Percentiles rank a stretch among this genome's conserved stretches.
phyloP scores from a whole-genome alignment of 2,888 invertebrate species.

The Dolomedes plantarius region DNA sequence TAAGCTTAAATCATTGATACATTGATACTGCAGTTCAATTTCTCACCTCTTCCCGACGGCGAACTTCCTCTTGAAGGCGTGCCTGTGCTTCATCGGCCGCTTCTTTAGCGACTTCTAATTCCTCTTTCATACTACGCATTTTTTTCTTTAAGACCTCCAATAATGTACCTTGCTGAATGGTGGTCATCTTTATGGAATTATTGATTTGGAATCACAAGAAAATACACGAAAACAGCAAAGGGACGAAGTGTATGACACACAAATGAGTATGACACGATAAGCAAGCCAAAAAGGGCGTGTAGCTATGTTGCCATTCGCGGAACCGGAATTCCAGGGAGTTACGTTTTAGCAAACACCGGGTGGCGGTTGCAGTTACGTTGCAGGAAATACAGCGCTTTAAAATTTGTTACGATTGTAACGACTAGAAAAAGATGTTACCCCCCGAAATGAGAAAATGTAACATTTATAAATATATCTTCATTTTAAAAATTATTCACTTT shows the following conservation, averaged over 20 bases:
- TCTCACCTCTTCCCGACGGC: conserved; percentile 98
- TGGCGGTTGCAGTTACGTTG: conserved; percentile 18
- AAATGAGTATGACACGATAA: conserved; percentile 62
- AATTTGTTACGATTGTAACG: too few relatives aligned
- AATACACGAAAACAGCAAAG: conserved; percentile 17
- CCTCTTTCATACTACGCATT: conserved; percentile 99
- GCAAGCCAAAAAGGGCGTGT: conserved; percentile 67
- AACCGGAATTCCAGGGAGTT: conserved; percentile 24
- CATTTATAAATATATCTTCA: too few relatives aligned
- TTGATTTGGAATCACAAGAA: background rate
- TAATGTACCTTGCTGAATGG: conserved; percentile 87
- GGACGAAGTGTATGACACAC: conserved; percentile 31
- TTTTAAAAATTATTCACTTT: too few relatives aligned
- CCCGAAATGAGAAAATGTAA: too few relatives aligned
- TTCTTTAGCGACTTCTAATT: conserved; percentile 98
- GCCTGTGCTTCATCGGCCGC: conserved; percentile 97
- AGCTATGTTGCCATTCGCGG: conserved; percentile 43
- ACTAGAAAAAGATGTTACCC: too few relatives aligned
- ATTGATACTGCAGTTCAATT: background rate
- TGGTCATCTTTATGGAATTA: conserved; percentile 72
- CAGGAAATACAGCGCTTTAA: too few relatives aligned
- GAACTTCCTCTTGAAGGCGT: conserved; percentile 95
- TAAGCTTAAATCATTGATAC: too few relatives aligned
- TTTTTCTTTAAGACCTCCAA: conserved; percentile 99
- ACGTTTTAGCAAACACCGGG: conserved; percentile 39